Base-by-base conservation (phyloP, 2,888 invertebrate genomes). In the Acronicta leporina region DNA sequence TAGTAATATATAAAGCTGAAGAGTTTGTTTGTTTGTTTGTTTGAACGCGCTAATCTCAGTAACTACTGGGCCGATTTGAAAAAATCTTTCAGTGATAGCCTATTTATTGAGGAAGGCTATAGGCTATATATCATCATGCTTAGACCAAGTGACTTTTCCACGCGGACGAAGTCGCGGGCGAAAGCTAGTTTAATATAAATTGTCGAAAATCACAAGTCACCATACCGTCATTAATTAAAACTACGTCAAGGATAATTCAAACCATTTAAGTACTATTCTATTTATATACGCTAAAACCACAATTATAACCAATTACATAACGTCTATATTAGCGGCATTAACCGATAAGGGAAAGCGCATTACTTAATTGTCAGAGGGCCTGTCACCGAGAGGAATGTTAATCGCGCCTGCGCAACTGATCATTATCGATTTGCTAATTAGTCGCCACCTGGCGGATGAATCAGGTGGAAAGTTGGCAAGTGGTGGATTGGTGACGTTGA, bases 301-400 rank as follows among this genome's bases (percentile, higher is more conserved):
- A 54, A 58, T 49, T 54, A 49, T 48, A 52, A 55, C 13, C 11
- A 42, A 47, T 76, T 65, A 20, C 54, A 48, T 58, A 76, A 80
- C 66, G 56, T 50, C 35, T 63, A 68, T 75, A 80, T 73, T 73
- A 70, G 56, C 68, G 69, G 72, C 75, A 74, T 73, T 75, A 77
- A 71, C 73, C 71, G 73, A 76, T 79, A 75, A 76, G 83, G 86
- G 87, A 90, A 89, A 89, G 87, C 81, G 82, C 62, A 80, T 87
- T 89, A 87, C 87, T 84, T 88, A 90, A 91, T 87, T 85, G 82
- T 78, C 83, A 78, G 74, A 83, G 81, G 81, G 79, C 74, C 61
- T 59, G 73, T 63, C 69, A 68, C 63, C 73, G 81, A 82, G 84
- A 85, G 80, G 89, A 87, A 90, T 91, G 85, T 80, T 87, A 89